phyloP scores from a whole-genome alignment of 1,140 invertebrate genomes.

The Drosophila setifemur region DNA sequence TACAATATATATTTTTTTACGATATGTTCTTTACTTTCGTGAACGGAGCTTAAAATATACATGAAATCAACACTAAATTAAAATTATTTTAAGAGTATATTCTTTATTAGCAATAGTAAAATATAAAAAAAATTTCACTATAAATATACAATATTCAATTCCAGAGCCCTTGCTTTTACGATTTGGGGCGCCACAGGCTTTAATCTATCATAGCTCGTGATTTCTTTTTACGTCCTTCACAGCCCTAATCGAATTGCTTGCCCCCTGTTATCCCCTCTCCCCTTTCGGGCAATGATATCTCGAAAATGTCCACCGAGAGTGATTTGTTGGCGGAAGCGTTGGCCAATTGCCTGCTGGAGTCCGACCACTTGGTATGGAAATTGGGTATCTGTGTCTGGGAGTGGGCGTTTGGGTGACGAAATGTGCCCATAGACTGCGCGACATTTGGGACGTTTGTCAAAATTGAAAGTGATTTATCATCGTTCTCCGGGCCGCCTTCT shows the following conservation, averaged over 20 bases:
- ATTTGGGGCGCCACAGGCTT: conserved; percentile 1
- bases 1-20: too few species aligned
- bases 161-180: neutral
- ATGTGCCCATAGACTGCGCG: conserved; percentile 46
- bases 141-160: too few species aligned
- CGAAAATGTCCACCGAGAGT: conserved; percentile 41
- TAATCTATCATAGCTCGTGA: conserved; percentile 1
- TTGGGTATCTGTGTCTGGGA: conserved; percentile 10
- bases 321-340: conserved; percentile 49
- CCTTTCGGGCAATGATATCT: conserved; percentile 41
- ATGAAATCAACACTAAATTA: too few species aligned
- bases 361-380: conserved; percentile 42
- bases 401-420: conserved; percentile 52
- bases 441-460: conserved; percentile 77
- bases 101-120: too few species aligned
- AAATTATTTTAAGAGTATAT: too few species aligned
- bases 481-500: conserved; percentile 25
- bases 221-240: neutral
- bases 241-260: conserved; percentile 39
- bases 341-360: conserved; percentile 36
- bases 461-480: conserved; percentile 78
- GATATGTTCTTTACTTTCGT: too few species aligned
- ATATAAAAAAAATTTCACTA: too few species aligned
- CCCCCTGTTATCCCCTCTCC: neutral
- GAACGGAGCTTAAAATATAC: too few species aligned